phyloP scores from a whole-genome alignment of 2,888 invertebrate genomes.

The Agriopis aurantiaria region DNA sequence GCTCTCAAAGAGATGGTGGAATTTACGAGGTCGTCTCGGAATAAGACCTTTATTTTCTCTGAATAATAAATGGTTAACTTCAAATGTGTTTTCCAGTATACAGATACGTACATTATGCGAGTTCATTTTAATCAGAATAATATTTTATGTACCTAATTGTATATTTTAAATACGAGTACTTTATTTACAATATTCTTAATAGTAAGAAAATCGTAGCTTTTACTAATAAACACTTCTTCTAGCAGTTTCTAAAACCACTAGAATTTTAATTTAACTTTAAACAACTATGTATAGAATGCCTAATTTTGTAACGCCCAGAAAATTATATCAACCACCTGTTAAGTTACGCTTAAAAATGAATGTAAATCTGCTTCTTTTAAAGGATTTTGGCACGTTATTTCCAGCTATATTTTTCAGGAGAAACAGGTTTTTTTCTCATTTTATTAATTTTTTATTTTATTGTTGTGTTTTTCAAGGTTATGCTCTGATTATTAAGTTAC shows the following conservation, averaged over 20 bases:
- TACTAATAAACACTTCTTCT: background rate
- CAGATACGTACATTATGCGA: background rate
- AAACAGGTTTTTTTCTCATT: background rate
- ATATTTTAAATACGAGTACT: no score
- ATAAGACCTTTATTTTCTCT: constrained; percentile 12
- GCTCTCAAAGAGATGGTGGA: constrained; percentile 7
- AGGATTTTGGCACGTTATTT: background rate
- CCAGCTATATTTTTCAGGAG: background rate
- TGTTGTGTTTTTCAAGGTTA: no score
- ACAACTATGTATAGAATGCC: no score
- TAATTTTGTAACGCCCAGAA: background rate
- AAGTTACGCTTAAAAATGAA: background rate
- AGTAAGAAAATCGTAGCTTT: background rate
- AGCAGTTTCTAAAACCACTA: no score
- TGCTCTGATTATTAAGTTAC: no score
- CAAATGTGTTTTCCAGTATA: constrained; percentile 3
- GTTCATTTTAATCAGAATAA: background rate
- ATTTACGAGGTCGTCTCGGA: constrained; percentile 8
- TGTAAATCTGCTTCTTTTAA: background rate
- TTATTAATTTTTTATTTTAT: no score
- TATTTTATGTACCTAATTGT: no score
- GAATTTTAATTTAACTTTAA: no score
- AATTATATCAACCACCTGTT: background rate
- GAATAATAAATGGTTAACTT: constrained; percentile 10
- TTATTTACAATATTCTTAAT: background rate